phyloP scores from a whole-genome alignment of 2,888 invertebrate genomes.

The Acheta domesticus region DNA sequence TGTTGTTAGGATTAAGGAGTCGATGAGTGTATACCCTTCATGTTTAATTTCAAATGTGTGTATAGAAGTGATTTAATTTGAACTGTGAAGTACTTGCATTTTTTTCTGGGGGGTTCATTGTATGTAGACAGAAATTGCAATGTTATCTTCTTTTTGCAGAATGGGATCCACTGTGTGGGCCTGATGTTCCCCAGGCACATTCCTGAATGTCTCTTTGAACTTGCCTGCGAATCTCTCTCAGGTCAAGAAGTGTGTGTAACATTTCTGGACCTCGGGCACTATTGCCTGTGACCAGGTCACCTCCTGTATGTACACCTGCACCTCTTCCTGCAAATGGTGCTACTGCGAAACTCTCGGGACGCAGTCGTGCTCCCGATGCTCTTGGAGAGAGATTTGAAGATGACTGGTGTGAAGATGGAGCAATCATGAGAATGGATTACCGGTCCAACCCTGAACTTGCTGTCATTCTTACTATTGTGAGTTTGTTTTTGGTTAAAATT shows the following conservation, averaged over 20 bases:
- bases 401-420: slow-evolving; percentile 36
- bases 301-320: slow-evolving; percentile 32
- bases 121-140: background rate
- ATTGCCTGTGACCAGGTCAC: slow-evolving; percentile 32
- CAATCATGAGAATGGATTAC: slow-evolving; percentile 34
- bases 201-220: slow-evolving; percentile 31
- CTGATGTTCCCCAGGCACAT: slow-evolving; percentile 23
- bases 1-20: too few species aligned
- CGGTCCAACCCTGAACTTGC: slow-evolving; percentile 31
- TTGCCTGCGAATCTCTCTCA: slow-evolving; percentile 31
- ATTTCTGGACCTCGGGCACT: slow-evolving; percentile 36
- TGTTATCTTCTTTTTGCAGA: slow-evolving; percentile 23
- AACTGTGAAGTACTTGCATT: background rate
- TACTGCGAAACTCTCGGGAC: slow-evolving; percentile 24
- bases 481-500: background rate
- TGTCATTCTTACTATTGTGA: slow-evolving; percentile 35
- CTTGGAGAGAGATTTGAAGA: slow-evolving; percentile 30
- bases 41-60: too few species aligned
- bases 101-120: background rate
- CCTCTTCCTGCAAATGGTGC: slow-evolving; percentile 19
- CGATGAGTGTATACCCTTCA: too few species aligned
- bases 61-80: too few species aligned
- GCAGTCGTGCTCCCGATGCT: slow-evolving; percentile 27
- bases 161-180: slow-evolving; percentile 30
- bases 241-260: slow-evolving; percentile 36